Evolutionary conservation across 2,888 invertebrate species (phyloP), one percentile per base, ranked within the genome.

Genomic region (Ctenicera cuprea): DNA sequence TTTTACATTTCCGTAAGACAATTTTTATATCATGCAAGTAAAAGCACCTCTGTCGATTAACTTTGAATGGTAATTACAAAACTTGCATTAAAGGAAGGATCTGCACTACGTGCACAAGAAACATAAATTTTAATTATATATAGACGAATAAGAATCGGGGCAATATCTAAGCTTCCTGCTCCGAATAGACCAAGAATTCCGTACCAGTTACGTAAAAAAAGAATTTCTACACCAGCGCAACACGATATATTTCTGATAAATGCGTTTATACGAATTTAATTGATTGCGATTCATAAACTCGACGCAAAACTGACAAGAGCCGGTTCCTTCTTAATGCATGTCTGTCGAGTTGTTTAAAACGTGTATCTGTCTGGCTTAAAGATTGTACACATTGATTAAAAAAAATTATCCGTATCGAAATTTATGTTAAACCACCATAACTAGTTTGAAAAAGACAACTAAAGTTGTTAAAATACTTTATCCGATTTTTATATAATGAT

Each of bases 181-280:
- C 41, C 4, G 33, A 7, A 33, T 7, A 33, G 33, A 33, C 8
- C 4, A 33, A 33, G 9, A 9, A 33, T 33, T n/a, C n/a, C 12
- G 12, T 8, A 41, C 41, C 7, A n/a, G 43, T 52, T 52, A 52
- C 26, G 52, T 52, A 52, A 52, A 52, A 52, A 22, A n/a, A n/a
- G 48, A 52, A 52, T 52, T 52, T 52, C 52, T 52, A 48, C 18
- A 48, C 16, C 3, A 4, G 52, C 18, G 52, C 22, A 12, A 26
- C 26, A 52, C 26, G 22, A 26, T 22, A 52, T 52, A n/a, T 26
- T 52, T 0, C n/a, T 52, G 52, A 52, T 52, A 52, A 52, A 52
- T 52, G n/a, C 26, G 12, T 3, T 7, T 52, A 52, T 52, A n/a
- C n/a, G 52, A 18, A 26, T 52, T 18, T 22, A 52, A 52, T 52